Conservation (phyloP, 30 jellyfish, hydroid and myxozoan species). For the Aurelia aurita complex sp. Pacific region DNA sequence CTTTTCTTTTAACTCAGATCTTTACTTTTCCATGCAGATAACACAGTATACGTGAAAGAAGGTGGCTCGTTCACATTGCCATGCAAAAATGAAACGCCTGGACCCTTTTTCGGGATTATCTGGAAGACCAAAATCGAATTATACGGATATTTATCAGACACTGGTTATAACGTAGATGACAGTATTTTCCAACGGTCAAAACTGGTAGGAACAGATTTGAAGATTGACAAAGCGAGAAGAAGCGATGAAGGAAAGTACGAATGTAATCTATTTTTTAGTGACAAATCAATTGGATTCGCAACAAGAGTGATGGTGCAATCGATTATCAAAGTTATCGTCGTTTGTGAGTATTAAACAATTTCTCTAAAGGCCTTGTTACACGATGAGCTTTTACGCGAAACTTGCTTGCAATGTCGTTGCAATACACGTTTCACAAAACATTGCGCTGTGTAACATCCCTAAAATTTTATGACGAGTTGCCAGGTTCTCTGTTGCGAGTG, state of each 20-base stretch:
- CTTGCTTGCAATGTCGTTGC: too few relatives aligned
- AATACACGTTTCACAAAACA: too few relatives aligned
- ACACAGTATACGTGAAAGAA: constrained; percentile 32
- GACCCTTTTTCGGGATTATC: constrained; percentile 43
- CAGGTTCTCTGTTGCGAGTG: too few relatives aligned
- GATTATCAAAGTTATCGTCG: constrained; percentile 19
- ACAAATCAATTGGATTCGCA: not conserved
- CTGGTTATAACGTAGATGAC: constrained; percentile 25
- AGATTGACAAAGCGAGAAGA: constrained; percentile 13
- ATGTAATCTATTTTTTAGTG: constrained; percentile 42
- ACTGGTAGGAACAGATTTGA: constrained; percentile 52
- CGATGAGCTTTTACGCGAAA: too few relatives aligned
- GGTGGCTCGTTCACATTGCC: constrained; percentile 58
- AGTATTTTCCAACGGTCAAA: constrained; percentile 23
- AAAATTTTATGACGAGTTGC: too few relatives aligned
- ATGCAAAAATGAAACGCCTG: constrained; percentile 74
- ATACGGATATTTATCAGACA: constrained; percentile 5
- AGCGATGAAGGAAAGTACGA: constrained; percentile 60
- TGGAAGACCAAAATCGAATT: constrained; percentile 48
- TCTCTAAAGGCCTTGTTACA: too few relatives aligned
- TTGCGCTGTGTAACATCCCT: too few relatives aligned
- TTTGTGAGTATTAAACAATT: constrained; percentile 30
- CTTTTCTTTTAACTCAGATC: not conserved
- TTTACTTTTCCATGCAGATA: constrained; percentile 17
- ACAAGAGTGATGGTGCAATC: constrained; percentile 42